Percentiles rank a stretch among this genome's conserved stretches.
Evolutionary conservation across 2,797 vertebrate genomes (phyloP).

Genomic region (Tolypeutes matacus): DNA sequence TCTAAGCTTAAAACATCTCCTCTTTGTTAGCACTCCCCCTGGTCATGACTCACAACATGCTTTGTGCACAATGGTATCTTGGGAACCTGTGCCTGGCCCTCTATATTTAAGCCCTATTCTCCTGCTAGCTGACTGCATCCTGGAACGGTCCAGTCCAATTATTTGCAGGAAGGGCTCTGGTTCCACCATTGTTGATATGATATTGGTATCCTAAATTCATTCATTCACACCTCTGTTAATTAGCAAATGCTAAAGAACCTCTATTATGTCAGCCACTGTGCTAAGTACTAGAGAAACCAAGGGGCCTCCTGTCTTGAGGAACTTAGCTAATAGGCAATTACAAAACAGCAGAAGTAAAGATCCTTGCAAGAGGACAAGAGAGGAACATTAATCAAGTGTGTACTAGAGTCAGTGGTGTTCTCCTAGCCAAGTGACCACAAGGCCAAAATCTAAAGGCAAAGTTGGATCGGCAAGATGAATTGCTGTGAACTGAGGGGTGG

Average conservation of each 20-base stretch:
- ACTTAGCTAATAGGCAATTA: neutral
- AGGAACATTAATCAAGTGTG: neutral
- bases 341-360: neutral
- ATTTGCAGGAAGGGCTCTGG: neutral
- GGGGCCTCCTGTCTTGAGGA: neutral
- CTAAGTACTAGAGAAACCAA: too few relatives aligned
- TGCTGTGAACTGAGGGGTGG: neutral
- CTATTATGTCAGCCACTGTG: neutral
- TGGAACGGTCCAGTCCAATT: neutral
- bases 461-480: neutral
- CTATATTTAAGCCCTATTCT: neutral
- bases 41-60: neutral
- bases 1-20: neutral
- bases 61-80: neutral
- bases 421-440: neutral
- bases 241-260: neutral
- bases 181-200: neutral
- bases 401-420: neutral
- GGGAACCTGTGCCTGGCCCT: neutral
- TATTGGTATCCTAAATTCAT: neutral
- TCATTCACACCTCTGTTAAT: neutral
- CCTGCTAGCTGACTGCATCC: neutral
- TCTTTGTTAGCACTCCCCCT: neutral
- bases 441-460: neutral
- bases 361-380: neutral